Conservation (phyloP, 2,113 vertebrate genomes). For the Phocoena phocoena region DNA sequence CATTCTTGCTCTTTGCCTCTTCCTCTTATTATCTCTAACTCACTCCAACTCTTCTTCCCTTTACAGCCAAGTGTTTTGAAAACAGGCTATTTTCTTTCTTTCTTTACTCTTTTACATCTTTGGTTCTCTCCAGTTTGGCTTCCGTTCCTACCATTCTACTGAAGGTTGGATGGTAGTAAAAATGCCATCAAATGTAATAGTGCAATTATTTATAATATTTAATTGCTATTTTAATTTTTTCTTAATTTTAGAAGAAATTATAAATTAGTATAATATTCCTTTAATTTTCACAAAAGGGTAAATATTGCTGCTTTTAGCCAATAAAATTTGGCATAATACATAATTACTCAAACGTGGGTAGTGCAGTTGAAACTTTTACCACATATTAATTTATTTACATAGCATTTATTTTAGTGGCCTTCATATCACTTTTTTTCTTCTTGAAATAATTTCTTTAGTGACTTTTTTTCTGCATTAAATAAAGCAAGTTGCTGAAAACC, state of each 20-base stretch:
- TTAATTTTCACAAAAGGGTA: background rate
- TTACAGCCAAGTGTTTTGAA: background rate
- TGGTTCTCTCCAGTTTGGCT: background rate
- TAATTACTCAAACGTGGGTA: background rate
- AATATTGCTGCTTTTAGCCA: background rate
- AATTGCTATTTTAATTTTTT: background rate
- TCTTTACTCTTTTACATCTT: background rate
- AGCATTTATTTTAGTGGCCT: slow-evolving; percentile 1
- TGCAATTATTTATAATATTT: background rate
- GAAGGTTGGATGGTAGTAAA: background rate
- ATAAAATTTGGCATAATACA: background rate
- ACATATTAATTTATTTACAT: background rate
- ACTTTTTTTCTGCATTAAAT: slow-evolving; percentile 12
- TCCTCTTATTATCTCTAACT: background rate
- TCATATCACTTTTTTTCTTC: background rate
- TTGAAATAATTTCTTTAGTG: background rate
- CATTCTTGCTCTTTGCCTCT: background rate
- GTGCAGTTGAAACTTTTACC: background rate
- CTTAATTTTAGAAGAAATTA: background rate
- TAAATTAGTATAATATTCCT: background rate
- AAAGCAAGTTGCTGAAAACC: background rate
- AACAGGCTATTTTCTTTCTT: background rate
- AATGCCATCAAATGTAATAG: background rate
- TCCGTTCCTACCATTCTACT: background rate
- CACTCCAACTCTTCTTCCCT: background rate